Conservation (phyloP, 1,140 invertebrate species). For the Drosophila erecta region DNA sequence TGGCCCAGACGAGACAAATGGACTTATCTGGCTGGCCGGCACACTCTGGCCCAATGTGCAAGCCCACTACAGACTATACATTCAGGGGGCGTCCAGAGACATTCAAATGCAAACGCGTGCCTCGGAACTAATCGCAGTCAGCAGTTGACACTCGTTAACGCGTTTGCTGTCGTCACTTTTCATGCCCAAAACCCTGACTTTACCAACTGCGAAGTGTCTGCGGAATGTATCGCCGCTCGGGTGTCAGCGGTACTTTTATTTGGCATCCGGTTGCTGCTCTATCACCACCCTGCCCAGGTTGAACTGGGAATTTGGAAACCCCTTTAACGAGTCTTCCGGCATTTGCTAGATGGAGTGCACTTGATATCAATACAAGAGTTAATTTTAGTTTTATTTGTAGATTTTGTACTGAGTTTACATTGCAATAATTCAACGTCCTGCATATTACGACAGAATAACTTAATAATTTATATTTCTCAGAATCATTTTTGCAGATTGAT, state of each 20-base stretch:
- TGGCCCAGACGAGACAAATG: slow-evolving; percentile 41
- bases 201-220: slow-evolving; percentile 22
- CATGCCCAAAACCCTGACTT: slow-evolving; percentile 53
- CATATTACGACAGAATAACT: too few relatives aligned
- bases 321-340: too few relatives aligned
- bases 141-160: slow-evolving; percentile 31
- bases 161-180: slow-evolving; percentile 62
- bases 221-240: slow-evolving; percentile 52
- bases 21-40: slow-evolving; percentile 18
- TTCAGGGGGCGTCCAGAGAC: slow-evolving; percentile 37
- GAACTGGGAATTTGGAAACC: not conserved
- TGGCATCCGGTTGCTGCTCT: slow-evolving; percentile 61
- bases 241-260: slow-evolving; percentile 49
- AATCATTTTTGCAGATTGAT: too few relatives aligned
- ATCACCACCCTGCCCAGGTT: too few relatives aligned
- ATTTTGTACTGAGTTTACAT: too few relatives aligned
- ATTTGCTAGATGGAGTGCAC: too few relatives aligned
- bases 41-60: slow-evolving; percentile 14
- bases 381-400: too few relatives aligned
- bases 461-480: too few relatives aligned
- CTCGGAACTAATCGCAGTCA: slow-evolving; percentile 53
- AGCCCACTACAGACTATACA: slow-evolving; percentile 7
- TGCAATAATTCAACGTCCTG: too few relatives aligned
- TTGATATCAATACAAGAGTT: not conserved
- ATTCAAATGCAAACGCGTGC: slow-evolving; percentile 56